Conservation (phyloP, 2,888 invertebrate genomes). For the Xylota segnis region DNA sequence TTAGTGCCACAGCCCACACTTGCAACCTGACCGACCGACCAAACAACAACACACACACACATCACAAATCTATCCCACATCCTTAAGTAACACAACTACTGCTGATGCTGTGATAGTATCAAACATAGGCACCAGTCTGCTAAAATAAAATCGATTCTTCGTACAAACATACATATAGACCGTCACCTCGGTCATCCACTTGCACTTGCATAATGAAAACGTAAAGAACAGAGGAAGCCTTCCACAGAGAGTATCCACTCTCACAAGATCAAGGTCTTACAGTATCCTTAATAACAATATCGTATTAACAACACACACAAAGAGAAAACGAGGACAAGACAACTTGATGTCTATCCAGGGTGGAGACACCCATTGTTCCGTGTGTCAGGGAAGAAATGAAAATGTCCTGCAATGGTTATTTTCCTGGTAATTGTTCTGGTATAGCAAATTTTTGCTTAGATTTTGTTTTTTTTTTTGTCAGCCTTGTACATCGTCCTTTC, state of each 20-base stretch:
- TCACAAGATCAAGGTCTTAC: constrained; percentile 49
- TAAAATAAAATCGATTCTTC: constrained; percentile 27
- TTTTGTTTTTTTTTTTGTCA: no score
- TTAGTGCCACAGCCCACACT: neutral
- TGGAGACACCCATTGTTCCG: neutral
- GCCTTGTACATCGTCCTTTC: neutral
- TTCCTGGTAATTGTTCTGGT: neutral
- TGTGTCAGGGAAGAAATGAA: constrained; percentile 5
- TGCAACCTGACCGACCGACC: neutral
- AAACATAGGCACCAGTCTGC: neutral
- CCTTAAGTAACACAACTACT: constrained; percentile 1
- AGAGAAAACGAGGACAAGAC: neutral
- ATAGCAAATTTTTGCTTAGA: neutral
- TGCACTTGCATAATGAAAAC: constrained; percentile 41
- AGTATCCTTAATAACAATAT: constrained; percentile 31
- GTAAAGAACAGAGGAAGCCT: constrained; percentile 2
- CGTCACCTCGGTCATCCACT: constrained; percentile 4
- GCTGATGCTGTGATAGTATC: neutral
- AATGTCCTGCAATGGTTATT: constrained; percentile 7
- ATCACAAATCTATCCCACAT: neutral
- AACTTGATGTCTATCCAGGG: constrained; percentile 4
- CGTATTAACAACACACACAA: constrained; percentile 1
- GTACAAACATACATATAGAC: neutral
- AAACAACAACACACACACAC: neutral
- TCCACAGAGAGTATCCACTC: constrained; percentile 18